These are phyloP conservation scores for Leucosticte australis DNA, from an alignment of 2,113 vertebrate genomes.

Conservation along the genomic window DNA sequence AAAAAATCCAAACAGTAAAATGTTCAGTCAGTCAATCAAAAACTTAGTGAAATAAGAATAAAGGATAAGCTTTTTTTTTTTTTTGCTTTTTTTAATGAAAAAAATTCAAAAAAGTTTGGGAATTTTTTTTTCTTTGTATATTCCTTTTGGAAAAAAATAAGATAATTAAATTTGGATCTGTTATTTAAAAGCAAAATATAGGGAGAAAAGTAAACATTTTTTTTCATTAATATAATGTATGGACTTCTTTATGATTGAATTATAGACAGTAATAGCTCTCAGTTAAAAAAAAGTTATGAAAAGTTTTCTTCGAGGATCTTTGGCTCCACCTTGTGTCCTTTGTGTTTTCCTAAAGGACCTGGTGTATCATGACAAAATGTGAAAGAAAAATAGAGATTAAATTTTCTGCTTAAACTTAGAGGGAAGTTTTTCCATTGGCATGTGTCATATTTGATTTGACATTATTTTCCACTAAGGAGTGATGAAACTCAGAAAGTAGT, in stretches of 20 bases:
- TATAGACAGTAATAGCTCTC: background rate
- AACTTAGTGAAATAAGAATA: background rate
- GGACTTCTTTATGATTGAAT: background rate
- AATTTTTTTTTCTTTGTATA: background rate
- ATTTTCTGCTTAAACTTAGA: background rate
- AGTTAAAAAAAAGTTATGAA: background rate
- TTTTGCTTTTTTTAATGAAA: background rate
- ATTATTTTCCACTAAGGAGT: background rate
- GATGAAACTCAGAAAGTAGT: background rate
- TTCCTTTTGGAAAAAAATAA: background rate
- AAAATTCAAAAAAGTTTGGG: fast-evolving
- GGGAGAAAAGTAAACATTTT: constrained; percentile 17
- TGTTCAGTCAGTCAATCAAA: background rate
- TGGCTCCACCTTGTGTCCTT: constrained; percentile 70
- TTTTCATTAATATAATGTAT: constrained; percentile 29
- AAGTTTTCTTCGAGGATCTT: constrained; percentile 24
- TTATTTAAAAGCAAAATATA: constrained; percentile 1
- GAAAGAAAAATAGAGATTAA: background rate
- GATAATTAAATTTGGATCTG: background rate
- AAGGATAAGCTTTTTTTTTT: background rate
- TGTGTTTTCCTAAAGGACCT: background rate
- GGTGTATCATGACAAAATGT: background rate
- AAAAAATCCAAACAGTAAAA: background rate
- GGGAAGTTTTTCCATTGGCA: background rate
- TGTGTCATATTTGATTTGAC: background rate